Evolutionary conservation across 2,113 vertebrate genomes (phyloP).

Genomic region (Gymnocephalus cernua): DNA sequence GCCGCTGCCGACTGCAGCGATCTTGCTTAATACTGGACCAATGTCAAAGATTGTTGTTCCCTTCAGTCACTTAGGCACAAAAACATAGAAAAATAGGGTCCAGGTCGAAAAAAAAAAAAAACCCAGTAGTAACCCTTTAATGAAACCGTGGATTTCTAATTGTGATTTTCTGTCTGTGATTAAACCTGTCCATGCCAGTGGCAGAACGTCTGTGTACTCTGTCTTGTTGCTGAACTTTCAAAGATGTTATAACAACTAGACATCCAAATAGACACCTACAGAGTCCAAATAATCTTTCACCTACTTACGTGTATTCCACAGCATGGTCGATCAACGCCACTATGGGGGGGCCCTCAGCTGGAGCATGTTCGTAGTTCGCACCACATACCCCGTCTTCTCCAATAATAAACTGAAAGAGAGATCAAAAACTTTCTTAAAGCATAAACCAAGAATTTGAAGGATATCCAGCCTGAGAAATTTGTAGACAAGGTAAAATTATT

Average conservation of each 20-base stretch:
- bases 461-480: neutral
- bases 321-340: constrained; percentile 92
- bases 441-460: neutral
- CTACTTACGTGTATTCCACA: constrained; percentile 92
- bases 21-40: too few relatives aligned
- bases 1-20: too few relatives aligned
- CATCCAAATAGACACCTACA: neutral
- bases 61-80: too few relatives aligned
- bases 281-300: neutral
- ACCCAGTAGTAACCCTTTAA: neutral
- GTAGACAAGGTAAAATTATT: neutral
- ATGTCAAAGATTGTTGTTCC: too few relatives aligned
- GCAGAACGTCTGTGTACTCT: neutral
- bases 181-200: neutral
- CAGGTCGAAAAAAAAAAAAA: too few relatives aligned
- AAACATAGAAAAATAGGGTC: too few relatives aligned
- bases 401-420: constrained; percentile 89
- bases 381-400: constrained; percentile 95
- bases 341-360: constrained; percentile 94
- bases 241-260: neutral
- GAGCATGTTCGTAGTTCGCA: constrained; percentile 93
- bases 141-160: neutral
- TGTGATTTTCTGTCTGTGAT: neutral
- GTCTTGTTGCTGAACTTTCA: neutral
- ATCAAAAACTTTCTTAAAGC: neutral